Conservation (phyloP, 2,113 vertebrate species). For the Istiophorus platypterus region DNA sequence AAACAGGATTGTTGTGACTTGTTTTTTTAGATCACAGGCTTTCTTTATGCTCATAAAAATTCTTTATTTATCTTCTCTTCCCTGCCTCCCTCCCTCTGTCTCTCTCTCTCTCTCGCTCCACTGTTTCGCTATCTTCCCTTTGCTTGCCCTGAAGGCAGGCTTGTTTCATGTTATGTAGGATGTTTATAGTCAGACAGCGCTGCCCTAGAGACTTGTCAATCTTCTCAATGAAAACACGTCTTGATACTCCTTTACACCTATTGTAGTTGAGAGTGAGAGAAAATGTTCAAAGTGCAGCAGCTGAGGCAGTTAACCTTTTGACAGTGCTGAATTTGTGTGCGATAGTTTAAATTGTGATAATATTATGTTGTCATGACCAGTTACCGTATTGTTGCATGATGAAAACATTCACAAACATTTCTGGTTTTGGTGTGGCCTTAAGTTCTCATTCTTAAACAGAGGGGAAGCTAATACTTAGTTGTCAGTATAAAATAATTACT, state of each 20-base stretch:
- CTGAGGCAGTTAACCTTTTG: slow-evolving; percentile 32
- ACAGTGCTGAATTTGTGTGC: slow-evolving; percentile 20
- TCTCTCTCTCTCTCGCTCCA: slow-evolving; percentile 17
- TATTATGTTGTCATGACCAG: slow-evolving; percentile 1
- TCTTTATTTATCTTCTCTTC: slow-evolving; percentile 33
- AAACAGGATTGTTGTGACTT: slow-evolving; percentile 66
- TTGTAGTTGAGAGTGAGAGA: slow-evolving; percentile 44
- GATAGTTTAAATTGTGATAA: slow-evolving; percentile 17
- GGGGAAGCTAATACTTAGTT: background rate
- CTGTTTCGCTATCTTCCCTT: slow-evolving; percentile 23
- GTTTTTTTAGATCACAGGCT: slow-evolving; percentile 38
- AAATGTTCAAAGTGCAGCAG: slow-evolving; percentile 19
- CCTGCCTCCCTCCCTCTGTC: slow-evolving; percentile 1
- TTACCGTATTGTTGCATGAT: slow-evolving; percentile 13
- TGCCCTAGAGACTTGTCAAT: slow-evolving; percentile 57
- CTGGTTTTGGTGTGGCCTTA: background rate
- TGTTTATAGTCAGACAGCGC: slow-evolving; percentile 68
- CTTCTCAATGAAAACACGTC: slow-evolving; percentile 42
- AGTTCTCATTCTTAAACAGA: background rate
- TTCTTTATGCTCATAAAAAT: slow-evolving; percentile 50
- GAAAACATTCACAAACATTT: slow-evolving; percentile 14
- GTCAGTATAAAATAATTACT: background rate
- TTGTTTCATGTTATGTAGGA: slow-evolving; percentile 67
- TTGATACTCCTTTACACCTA: slow-evolving; percentile 47
- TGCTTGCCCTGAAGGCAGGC: slow-evolving; percentile 64